phyloP scores from a whole-genome alignment of 2,113 vertebrate species.

The Mormyrus lacerda region DNA sequence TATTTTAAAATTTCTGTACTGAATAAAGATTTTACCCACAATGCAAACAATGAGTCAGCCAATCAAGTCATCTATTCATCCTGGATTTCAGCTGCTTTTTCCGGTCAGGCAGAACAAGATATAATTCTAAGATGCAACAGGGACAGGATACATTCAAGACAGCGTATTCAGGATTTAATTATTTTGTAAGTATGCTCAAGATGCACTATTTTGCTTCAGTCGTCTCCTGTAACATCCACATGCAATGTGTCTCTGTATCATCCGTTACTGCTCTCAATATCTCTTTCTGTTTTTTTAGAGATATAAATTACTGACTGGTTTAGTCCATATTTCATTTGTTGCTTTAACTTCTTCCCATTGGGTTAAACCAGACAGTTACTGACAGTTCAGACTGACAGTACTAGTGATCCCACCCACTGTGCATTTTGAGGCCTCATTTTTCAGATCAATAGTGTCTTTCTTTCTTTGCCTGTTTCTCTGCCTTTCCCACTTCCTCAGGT shows the following conservation, averaged over 20 bases:
- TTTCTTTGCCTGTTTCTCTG: neutral
- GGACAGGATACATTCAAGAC: neutral
- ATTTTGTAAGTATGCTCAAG: neutral
- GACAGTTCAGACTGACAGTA: neutral
- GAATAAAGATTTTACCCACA: neutral
- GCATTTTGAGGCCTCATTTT: neutral
- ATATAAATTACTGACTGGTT: neutral
- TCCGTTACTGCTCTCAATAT: neutral
- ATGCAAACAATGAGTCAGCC: neutral
- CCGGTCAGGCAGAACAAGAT: neutral
- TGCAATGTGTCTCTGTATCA: neutral
- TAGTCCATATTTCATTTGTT: neutral
- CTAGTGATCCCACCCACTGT: neutral
- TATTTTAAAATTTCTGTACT: neutral
- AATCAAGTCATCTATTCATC: neutral
- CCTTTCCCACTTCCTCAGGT: neutral
- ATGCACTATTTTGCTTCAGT: neutral
- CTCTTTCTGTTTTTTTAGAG: neutral
- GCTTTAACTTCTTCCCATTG: neutral
- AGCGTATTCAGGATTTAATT: neutral
- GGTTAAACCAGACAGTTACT: neutral
- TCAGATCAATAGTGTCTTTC: neutral
- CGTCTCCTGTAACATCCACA: neutral
- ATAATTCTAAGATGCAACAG: neutral
- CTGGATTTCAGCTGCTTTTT: neutral